Conservation (phyloP, 2,113 vertebrate species). For the Colistium nudipinnis region DNA sequence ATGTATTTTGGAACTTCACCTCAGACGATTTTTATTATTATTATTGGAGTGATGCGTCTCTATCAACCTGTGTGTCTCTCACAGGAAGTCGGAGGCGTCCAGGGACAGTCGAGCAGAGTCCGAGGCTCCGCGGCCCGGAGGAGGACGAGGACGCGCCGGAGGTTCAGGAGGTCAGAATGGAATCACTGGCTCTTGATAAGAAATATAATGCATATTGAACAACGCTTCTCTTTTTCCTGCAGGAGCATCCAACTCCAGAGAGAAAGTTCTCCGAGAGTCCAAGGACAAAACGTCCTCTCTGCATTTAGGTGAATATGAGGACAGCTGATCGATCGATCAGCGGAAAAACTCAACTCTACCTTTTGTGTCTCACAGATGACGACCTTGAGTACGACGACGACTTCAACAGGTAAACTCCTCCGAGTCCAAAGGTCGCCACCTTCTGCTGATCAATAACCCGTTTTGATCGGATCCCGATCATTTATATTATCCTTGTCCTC, state of each 20-base stretch:
- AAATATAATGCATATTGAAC: too few relatives aligned
- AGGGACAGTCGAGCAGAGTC: constrained; percentile 74
- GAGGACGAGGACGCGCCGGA: constrained; percentile 28
- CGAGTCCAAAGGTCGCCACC: too few relatives aligned
- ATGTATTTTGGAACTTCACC: too few relatives aligned
- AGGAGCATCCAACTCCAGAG: constrained; percentile 63
- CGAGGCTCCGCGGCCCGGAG: constrained; percentile 63
- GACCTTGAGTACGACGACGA: constrained; percentile 91
- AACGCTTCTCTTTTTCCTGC: constrained; percentile 1
- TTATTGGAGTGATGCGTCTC: too few relatives aligned
- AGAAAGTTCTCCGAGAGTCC: constrained; percentile 74
- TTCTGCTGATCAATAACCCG: too few relatives aligned
- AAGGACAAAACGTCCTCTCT: constrained; percentile 78
- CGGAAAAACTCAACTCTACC: too few relatives aligned
- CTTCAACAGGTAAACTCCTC: constrained; percentile 88
- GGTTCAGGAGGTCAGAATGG: constrained; percentile 40
- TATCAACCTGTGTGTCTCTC: constrained; percentile 20
- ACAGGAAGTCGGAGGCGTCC: constrained; percentile 83
- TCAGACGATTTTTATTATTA: too few relatives aligned
- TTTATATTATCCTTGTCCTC: too few relatives aligned
- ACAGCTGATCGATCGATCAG: too few relatives aligned
- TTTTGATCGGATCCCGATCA: too few relatives aligned
- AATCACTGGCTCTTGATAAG: too few relatives aligned
- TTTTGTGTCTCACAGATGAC: constrained; percentile 81
- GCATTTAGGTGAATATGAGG: constrained; percentile 75